Evolutionary conservation across 2,113 vertebrate genomes (phyloP).

Genomic region (Bucco capensis): DNA sequence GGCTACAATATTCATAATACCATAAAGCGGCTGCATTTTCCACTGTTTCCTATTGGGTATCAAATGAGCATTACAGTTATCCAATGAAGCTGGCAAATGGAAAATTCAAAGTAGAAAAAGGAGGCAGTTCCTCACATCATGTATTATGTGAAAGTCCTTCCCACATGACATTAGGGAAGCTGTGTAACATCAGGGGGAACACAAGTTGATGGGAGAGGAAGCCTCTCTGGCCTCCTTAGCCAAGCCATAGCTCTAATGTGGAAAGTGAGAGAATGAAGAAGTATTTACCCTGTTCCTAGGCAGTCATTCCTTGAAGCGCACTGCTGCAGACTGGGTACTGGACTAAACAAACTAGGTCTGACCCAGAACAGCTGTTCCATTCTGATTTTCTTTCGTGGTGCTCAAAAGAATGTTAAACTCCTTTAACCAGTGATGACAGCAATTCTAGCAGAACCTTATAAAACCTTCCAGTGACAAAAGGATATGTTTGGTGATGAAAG

Average conservation of each 20-base stretch:
- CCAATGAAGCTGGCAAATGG: neutral
- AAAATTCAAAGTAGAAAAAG: neutral
- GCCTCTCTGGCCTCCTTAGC: neutral
- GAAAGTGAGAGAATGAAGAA: neutral
- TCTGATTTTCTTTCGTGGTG: accelerated
- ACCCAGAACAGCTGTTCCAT: neutral
- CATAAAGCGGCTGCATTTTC: neutral
- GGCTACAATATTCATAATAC: neutral
- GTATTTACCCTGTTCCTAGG: neutral
- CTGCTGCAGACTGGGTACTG: neutral
- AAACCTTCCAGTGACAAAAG: neutral
- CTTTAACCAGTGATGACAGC: neutral
- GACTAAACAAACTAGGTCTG: neutral
- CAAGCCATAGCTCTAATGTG: neutral
- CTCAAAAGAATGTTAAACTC: neutral
- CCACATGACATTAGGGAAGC: neutral
- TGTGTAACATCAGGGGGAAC: accelerated
- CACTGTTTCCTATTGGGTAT: neutral
- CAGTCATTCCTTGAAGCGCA: neutral
- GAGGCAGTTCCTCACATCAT: neutral
- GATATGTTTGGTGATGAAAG: neutral
- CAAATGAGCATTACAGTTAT: neutral
- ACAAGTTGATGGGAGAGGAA: neutral
- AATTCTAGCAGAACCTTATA: neutral
- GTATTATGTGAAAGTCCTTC: neutral